Evolutionary conservation across 2,797 vertebrate genomes (phyloP), one percentile per base, ranked within the genome.

Genomic region (Neomorphus geoffroyi): DNA sequence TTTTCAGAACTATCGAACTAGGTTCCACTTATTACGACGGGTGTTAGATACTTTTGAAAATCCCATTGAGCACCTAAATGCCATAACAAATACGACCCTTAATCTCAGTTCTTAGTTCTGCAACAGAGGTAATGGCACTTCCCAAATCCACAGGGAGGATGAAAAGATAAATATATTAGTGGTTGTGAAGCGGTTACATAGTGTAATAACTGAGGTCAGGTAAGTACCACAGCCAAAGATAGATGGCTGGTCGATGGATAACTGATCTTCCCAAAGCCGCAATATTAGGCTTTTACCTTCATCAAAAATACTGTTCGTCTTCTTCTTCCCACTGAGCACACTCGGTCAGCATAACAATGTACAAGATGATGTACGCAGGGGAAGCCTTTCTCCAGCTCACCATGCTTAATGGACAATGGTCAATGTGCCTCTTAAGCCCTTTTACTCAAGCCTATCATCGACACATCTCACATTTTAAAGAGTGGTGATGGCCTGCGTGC

Each of bases 51-150:
- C 57, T 89, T 92, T 21, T 78, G 83, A 91, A 93, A 94, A 95
- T 86, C 90, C 79, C 94, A 96, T 48, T 93, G 88, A 94, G 92
- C 61, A 85, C 84, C 71, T 95, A 94, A 96, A 93, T 78, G 78
- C 88, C 75, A 62, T 87, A 90, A 93, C 92, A 91, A 95, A 92
- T 90, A 71, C 93, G 88, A 94, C 90, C 90, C 92, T 87, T 92
- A 93, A 87, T 93, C 80, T 95, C 78, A 85, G 83, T 56, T 96
- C 92, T 93, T 86, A 94, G 93, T 71, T 92, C 94, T 88, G 85
- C 92, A 90, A 94, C 60, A 82, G 74, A 92, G 50, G 74, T 86
- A 96, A 92, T 4, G 78, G 67, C 83, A 45, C 90, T 93, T 88
- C 50, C 64, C 48, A 60, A 21, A 48, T 85, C 80, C 83, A 88